Evolutionary conservation across 2,113 vertebrate genomes (phyloP).

Genomic region (Clarias gariepinus): DNA sequence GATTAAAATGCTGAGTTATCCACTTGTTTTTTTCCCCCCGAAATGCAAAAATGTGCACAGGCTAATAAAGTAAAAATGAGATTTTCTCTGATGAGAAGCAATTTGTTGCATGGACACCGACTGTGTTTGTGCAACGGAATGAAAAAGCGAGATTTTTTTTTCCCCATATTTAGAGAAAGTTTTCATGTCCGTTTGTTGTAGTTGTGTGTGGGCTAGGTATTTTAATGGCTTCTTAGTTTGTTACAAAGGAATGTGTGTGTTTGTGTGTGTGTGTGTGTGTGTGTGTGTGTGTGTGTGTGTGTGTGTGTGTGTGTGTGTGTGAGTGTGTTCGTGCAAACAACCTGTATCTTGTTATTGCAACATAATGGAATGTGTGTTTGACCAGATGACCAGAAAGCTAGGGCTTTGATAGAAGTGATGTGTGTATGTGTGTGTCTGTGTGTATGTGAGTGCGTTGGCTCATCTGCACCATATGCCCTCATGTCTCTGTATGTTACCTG

Average conservation of each 20-base stretch:
- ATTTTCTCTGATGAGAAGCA: slow-evolving; percentile 47
- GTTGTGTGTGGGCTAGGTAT: slow-evolving; percentile 39
- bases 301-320: slow-evolving; percentile 26
- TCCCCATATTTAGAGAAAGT: slow-evolving; percentile 42
- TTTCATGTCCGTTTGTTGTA: slow-evolving; percentile 18
- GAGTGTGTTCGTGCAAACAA: slow-evolving; percentile 24
- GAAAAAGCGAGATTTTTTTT: not conserved
- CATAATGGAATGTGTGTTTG: slow-evolving; percentile 4
- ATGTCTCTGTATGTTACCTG: slow-evolving; percentile 43
- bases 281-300: slow-evolving; percentile 10
- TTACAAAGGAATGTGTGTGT: slow-evolving; percentile 15
- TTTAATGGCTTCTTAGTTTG: slow-evolving; percentile 9
- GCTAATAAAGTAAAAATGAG: slow-evolving; percentile 64
- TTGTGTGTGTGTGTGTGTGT: slow-evolving; percentile 30
- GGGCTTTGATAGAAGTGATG: not conserved
- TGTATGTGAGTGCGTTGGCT: slow-evolving; percentile 17
- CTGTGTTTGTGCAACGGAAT: slow-evolving; percentile 12
- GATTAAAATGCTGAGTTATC: slow-evolving; percentile 66
- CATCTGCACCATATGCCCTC: slow-evolving; percentile 45
- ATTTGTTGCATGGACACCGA: slow-evolving; percentile 33
- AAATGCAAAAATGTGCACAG: slow-evolving; percentile 60
- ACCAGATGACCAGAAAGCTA: slow-evolving; percentile 8
- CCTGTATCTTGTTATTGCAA: slow-evolving; percentile 9
- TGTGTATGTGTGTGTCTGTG: not conserved
- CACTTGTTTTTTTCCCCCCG: slow-evolving; percentile 53